A percentile compares a stretch with the other conserved stretches of the same genome.
Evolutionary conservation across 2,113 vertebrate species (phyloP).

Genomic region (Misgurnus anguillicaudatus): DNA sequence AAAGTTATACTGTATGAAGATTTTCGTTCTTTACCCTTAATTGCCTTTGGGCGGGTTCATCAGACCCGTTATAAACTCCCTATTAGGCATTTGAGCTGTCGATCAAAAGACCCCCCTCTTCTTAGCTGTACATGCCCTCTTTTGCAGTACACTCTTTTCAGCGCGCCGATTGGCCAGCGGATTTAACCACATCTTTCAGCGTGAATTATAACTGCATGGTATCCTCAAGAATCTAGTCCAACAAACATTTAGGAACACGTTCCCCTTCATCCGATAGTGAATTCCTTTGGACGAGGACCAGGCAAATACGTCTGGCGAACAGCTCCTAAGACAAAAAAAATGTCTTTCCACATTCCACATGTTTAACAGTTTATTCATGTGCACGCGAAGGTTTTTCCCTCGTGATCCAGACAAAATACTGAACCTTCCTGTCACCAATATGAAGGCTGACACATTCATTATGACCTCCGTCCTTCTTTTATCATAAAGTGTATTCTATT

Average conservation of each 20-base stretch:
- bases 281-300: conserved; percentile 36
- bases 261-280: conserved; percentile 8
- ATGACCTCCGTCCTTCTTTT: conserved; percentile 43
- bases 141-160: conserved; percentile 32
- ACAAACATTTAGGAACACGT: conserved; percentile 13
- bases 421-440: neutral
- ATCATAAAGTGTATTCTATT: conserved; percentile 54
- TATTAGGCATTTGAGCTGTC: conserved; percentile 69
- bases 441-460: neutral
- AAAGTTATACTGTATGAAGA: conserved; percentile 69
- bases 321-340: conserved; percentile 1
- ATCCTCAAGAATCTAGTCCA: conserved; percentile 20
- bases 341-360: conserved; percentile 9
- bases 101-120: conserved; percentile 58
- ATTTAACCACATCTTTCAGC: conserved; percentile 29
- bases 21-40: conserved; percentile 80
- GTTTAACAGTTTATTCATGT: neutral
- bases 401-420: neutral
- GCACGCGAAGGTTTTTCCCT: neutral
- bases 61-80: conserved; percentile 63
- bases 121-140: conserved; percentile 53
- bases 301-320: neutral
- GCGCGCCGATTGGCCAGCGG: conserved; percentile 55
- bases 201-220: conserved; percentile 26
- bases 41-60: conserved; percentile 77